Base-by-base conservation (phyloP, 1,140 invertebrate genomes). In the Agrilus planipennis region DNA sequence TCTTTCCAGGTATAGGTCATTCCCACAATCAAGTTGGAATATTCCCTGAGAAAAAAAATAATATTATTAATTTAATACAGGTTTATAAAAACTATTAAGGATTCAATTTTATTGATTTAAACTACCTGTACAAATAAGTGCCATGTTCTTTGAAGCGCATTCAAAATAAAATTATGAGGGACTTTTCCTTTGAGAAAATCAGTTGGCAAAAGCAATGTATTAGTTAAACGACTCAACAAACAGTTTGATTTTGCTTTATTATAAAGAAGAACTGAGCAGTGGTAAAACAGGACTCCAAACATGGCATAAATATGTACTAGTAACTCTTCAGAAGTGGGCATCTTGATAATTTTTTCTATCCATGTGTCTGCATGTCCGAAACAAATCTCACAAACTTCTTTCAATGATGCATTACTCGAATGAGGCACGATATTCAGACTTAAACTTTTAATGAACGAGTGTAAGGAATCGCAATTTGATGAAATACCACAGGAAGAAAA, bases 1-100 rank as follows among this genome's bases (percentile, higher is more conserved):
- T 29, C 59, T 41, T 23, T 60, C 57, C 11, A 61, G 21, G 41
- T 54, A 61, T n/a, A 46, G 34, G 42, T 61, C 59, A 15, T 47
- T 40, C n/a, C 31, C 27, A 14, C 14, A 19, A 16, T 51, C 47
- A 12, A 61, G 31, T 28, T 47, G 48, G 20, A 52, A 46, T 20
- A 57, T 30, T 10, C 50, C 52, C 31, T 49, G 39, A 17, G 57
- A 49, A 47, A 53, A 61, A 15, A 52, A 23, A n/a, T n/a, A n/a
- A n/a, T n/a, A n/a, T n/a, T n/a, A n/a, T n/a, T n/a, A n/a, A n/a
- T n/a, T n/a, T n/a, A n/a, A n/a, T n/a, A n/a, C n/a, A n/a, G n/a
- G n/a, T n/a, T n/a, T n/a, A n/a, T n/a, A n/a, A n/a, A n/a, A n/a
- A n/a, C n/a, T n/a, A n/a, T n/a, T n/a, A n/a, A n/a, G n/a, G n/a